phyloP scores from a whole-genome alignment of 2,113 vertebrate species.

The Pteropus alecto region DNA sequence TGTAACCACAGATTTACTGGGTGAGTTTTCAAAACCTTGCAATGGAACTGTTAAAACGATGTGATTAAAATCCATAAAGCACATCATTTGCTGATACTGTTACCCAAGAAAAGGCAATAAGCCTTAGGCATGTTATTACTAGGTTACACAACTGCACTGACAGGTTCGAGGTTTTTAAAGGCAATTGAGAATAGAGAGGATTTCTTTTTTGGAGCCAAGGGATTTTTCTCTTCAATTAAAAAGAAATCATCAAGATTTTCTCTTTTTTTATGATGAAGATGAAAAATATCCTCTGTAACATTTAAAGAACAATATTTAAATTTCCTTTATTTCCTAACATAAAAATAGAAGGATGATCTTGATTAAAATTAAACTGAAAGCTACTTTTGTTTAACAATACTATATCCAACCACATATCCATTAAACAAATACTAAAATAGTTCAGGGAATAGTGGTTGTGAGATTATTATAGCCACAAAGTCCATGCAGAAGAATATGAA shows the following conservation, averaged over 20 bases:
- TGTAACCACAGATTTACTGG: conserved; percentile 35
- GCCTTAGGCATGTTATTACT: conserved; percentile 77
- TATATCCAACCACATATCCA: conserved; percentile 6
- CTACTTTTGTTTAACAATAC: conserved; percentile 28
- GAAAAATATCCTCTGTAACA: conserved; percentile 55
- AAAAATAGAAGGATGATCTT: conserved; percentile 13
- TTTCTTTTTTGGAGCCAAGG: conserved; percentile 75
- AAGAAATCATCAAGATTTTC: conserved; percentile 38
- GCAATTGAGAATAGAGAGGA: conserved; percentile 67
- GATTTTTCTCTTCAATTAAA: conserved; percentile 77
- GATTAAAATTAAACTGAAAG: conserved; percentile 2
- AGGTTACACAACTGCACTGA: conserved; percentile 77
- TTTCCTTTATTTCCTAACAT: conserved; percentile 52
- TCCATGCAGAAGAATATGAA: neutral
- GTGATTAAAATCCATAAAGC: conserved; percentile 81
- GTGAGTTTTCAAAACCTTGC: conserved; percentile 60
- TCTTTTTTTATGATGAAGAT: conserved; percentile 62
- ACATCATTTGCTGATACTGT: conserved; percentile 74
- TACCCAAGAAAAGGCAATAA: conserved; percentile 75
- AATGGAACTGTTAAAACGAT: conserved; percentile 51
- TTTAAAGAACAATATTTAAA: conserved; percentile 49
- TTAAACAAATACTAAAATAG: neutral
- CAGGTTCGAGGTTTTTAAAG: conserved; percentile 75
- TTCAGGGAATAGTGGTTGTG: neutral
- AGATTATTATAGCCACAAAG: conserved; percentile 17